Evolutionary conservation across 2,888 invertebrate genomes (phyloP), one percentile per base, ranked within the genome.

Genomic region (Drosophila atroscutellata): DNA sequence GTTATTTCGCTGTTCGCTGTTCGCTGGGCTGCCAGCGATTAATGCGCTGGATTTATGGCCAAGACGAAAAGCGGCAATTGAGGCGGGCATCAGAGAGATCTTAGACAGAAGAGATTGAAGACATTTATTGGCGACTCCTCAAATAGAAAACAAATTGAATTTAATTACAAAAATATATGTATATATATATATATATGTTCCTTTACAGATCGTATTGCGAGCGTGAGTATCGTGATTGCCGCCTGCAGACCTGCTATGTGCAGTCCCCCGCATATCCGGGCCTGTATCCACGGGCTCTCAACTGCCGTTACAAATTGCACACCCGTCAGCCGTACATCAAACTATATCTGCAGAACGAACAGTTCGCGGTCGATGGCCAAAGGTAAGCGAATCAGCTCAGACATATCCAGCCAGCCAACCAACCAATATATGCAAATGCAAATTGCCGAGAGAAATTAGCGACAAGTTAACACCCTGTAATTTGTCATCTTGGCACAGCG

Each of bases 201-300:
- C 39, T 66, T 70, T 93, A 62, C 93, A 97, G 96, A 86, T 97
- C 97, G 57, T 97, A 97, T 92, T 98, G 98, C 92, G 97, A 98
- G 92, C 94, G 97, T 65, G 96, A 97, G 78, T 98, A 98, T 93
- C 94, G 97, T 58, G 98, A 98, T 91, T 97, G 97, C 91, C 95
- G 97, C 24, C 94, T 98, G 32, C 98, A 98, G 93, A 98, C 98
- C 6, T 98, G 98, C 93, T 98, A 98, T 93, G 98, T 98, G 5
- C 98, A 98, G 93, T 97, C 97, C 18, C 98, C 98, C 5, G 98
- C 98, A 9, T 98, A 97, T 93, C 98, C 98, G 20, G 98, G 98
- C 47, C 96, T 98, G 26, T 98, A 98, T 93, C 98, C 98, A 0
- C 95, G 98, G 70, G 97, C 97, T 89, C 94, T 98, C 77, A 97